phyloP scores from a whole-genome alignment of 2,888 invertebrate genomes.

The Macrosoma leucophasiata region DNA sequence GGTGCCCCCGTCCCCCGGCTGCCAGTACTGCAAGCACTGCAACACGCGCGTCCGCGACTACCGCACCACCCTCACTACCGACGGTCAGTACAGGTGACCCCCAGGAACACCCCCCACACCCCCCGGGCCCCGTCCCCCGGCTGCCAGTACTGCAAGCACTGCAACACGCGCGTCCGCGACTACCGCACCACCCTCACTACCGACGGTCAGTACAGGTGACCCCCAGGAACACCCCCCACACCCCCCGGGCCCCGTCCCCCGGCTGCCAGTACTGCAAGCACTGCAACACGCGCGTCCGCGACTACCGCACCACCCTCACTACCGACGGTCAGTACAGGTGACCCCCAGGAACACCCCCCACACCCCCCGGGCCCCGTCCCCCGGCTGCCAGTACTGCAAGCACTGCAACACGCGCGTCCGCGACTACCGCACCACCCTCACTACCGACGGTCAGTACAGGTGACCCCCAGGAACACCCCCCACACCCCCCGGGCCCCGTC shows the following conservation, averaged over 20 bases:
- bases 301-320: slow-evolving; percentile 40
- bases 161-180: slow-evolving; percentile 51
- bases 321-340: slow-evolving; percentile 40
- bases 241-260: slow-evolving; percentile 29
- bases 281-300: slow-evolving; percentile 53
- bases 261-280: slow-evolving; percentile 67
- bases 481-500: slow-evolving; percentile 27
- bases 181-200: slow-evolving; percentile 39
- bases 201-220: slow-evolving; percentile 39
- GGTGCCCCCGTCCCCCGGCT: slow-evolving; percentile 37
- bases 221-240: slow-evolving; percentile 21
- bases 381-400: slow-evolving; percentile 61
- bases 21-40: slow-evolving; percentile 68
- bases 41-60: slow-evolving; percentile 48
- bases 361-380: slow-evolving; percentile 28
- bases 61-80: slow-evolving; percentile 38
- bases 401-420: slow-evolving; percentile 58
- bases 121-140: slow-evolving; percentile 34
- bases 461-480: too few relatives aligned
- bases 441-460: slow-evolving; percentile 40
- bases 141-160: slow-evolving; percentile 67
- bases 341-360: too few relatives aligned
- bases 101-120: slow-evolving; percentile 21
- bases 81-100: slow-evolving; percentile 36
- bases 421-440: slow-evolving; percentile 40